These are phyloP conservation scores for Athrips mouffetella DNA, from an alignment of 2,888 invertebrate species.

Conservation along the genomic window DNA sequence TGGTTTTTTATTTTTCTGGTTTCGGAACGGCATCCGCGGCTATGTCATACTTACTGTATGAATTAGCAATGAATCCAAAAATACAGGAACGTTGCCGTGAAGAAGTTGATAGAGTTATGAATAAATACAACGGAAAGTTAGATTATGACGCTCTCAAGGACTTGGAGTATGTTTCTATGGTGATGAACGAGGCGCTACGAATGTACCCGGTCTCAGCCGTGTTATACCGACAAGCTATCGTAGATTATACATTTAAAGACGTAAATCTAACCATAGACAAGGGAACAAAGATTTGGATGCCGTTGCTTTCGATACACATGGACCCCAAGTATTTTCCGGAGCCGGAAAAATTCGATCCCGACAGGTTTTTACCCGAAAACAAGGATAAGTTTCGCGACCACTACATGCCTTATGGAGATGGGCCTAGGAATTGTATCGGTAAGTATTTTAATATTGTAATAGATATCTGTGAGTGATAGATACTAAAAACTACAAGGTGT, in stretches of 20 bases:
- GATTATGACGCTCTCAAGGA: conserved; percentile 45
- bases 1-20: conserved; percentile 53
- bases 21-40: conserved; percentile 57
- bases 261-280: conserved; percentile 39
- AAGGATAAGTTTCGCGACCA: conserved; percentile 20
- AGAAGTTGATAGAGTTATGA: conserved; percentile 45
- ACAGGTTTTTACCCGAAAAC: conserved; percentile 33
- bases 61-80: conserved; percentile 46
- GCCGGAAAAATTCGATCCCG: conserved; percentile 36
- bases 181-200: conserved; percentile 59
- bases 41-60: conserved; percentile 44
- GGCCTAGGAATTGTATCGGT: conserved; percentile 30
- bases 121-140: conserved; percentile 37
- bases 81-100: conserved; percentile 42
- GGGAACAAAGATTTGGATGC: conserved; percentile 34
- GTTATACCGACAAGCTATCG: conserved; percentile 45
- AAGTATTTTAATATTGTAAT: too few species aligned
- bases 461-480: background rate
- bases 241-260: conserved; percentile 42
- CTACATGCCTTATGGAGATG: conserved; percentile 28
- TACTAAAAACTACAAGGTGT: too few species aligned
- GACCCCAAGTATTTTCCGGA: conserved; percentile 51
- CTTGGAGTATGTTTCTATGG: conserved; percentile 50
- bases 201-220: conserved; percentile 58
- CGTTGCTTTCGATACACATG: conserved; percentile 43